Base-by-base conservation (phyloP, 2,113 vertebrate genomes). In the Caranx melampygus region DNA sequence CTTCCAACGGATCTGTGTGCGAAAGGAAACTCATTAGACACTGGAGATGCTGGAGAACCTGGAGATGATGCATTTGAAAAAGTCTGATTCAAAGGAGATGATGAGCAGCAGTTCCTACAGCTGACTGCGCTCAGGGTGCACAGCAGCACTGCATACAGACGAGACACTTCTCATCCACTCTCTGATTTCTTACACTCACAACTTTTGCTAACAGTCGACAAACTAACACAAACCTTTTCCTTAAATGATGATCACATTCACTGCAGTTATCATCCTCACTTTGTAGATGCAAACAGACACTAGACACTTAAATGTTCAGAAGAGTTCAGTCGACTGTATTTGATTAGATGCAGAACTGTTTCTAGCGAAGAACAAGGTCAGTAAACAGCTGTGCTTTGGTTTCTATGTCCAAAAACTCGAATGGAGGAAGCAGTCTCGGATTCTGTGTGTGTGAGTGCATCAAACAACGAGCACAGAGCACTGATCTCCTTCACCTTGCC, bases 1-100 rank as follows among this genome's bases (percentile, higher is more conserved):
- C 88, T 99, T 99, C 98, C 98, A 99, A 72, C 98, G 97, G 82
- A 99, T 98, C 98, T 99, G 83, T 0, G 11, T 3, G 72, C 1
- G 49, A 12, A 49, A 33, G 14, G 55, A 9, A 10, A 61, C 3
- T 62, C 2, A 44, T 55, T 54, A 0, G 5, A 79, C 3, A 44
- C 5, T 51, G 10, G 1, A 37, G 49, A 20, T 21, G 13, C 1
- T n/a, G 40, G 20, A 12, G 13, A 18, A 16, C 26, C 3, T 5
- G 58, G 16, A 26, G 34, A 8, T 0, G 5, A 18, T 37, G 20
- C 61, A 26, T 58, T 52, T 40, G 0, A 47, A 44, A 58, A 31
- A 21, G 42, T 49, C 1, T 58, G 12, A 64, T 37, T 4, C 1
- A 21, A 8, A 11, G 20, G 12, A 58, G 42, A 8, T 15, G 2